Base-by-base conservation (phyloP, 1,140 invertebrate genomes). In the Ephestia elutella region DNA sequence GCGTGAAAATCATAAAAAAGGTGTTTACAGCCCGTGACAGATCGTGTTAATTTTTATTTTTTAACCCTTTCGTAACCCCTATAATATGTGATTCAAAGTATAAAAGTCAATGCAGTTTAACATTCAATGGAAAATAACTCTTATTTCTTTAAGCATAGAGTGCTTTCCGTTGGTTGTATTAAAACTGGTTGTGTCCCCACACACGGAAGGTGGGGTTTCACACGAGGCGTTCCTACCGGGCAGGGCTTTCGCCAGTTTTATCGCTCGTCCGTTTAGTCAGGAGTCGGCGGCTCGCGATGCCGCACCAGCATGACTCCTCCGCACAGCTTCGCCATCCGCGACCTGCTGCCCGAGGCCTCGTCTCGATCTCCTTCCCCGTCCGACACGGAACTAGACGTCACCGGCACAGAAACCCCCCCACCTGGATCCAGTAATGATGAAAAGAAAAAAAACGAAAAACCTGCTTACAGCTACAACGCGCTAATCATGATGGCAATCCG, bases 401-500 rank as follows among this genome's bases (percentile, higher is more conserved):
- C 95, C 72, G 93, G 95, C 49, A 95, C 94, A 0, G 94, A 93
- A 9, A 92, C 91, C 0, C 90, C 93, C 2, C 92, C 93, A 11
- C 93, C 93, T 0, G 71, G 71, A 44, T 71, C 82, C 5, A 72
- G 70, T 21, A 75, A 75, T 20, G 82, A 86, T 32, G 88, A 90
- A 20, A 90, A 91, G 54, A 92, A 93, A 71, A 92, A 92, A n/a
- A 92, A 92, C 76, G 96, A 97, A 71, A 98, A 99, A 74, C 98
- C 98, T 0, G 96, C 97, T 0, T 99, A 97, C 88, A 98, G 96
- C 78, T 99, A 99, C 90, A 99, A 99, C 89, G 98, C 98, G 0
- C 91, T 99, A 9, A 99, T 99, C 73, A 99, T 99, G 97, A 99
- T 99, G 98, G 98, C 98, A 10, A 99, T 99, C 18, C 89, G 97